These are phyloP conservation scores for Prolemur simus DNA, from an alignment of 2,113 vertebrate genomes.

Conservation along the genomic window DNA sequence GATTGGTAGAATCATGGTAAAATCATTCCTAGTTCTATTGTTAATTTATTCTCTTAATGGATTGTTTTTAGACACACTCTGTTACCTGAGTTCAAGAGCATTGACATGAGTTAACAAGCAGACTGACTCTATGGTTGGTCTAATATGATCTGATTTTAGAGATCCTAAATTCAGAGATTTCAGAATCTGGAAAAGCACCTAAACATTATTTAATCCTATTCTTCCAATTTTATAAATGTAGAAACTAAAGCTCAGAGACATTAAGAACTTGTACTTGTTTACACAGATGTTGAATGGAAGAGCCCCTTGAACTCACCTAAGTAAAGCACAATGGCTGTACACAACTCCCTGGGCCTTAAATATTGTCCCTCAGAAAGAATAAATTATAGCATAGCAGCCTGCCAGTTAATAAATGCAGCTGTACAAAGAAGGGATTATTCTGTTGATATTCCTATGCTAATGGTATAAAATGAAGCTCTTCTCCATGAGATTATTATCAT, in stretches of 20 bases:
- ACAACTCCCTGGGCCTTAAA: neutral
- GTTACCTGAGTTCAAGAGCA: neutral
- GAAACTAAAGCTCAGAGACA: neutral
- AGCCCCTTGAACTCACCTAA: neutral
- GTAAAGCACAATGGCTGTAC: neutral
- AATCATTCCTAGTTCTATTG: neutral
- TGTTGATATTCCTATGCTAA: neutral
- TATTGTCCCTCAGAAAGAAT: neutral
- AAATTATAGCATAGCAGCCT: neutral
- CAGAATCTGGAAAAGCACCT: neutral
- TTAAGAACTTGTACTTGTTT: neutral
- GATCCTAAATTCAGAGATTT: constrained; percentile 2
- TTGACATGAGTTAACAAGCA: neutral
- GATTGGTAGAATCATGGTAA: neutral
- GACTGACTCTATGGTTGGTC: neutral
- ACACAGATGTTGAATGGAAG: neutral
- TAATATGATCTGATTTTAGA: neutral
- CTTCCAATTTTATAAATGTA: neutral
- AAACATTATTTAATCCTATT: neutral
- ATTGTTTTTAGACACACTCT: neutral
- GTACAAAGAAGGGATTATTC: neutral
- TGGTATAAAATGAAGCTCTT: neutral
- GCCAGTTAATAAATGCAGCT: neutral
- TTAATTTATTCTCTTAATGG: neutral
- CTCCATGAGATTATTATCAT: neutral